Evolutionary conservation across 2,888 invertebrate genomes (phyloP).

Genomic region (Thumatha senex): DNA sequence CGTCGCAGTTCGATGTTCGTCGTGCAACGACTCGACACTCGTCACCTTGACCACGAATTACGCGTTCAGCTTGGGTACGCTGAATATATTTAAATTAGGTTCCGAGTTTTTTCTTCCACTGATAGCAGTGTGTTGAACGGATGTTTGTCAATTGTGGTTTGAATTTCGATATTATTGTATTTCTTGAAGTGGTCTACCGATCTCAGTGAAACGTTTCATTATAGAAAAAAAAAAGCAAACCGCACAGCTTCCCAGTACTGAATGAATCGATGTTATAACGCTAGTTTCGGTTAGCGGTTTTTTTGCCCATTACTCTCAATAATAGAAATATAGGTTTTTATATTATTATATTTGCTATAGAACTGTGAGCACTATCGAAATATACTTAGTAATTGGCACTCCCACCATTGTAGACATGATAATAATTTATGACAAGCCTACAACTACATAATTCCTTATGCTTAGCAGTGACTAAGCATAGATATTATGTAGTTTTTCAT

Average conservation of each 20-base stretch:
- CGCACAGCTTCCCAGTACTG: slow-evolving; percentile 63
- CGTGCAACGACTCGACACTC: slow-evolving; percentile 42
- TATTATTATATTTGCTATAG: slow-evolving; percentile 62
- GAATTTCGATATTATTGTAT: slow-evolving; percentile 12
- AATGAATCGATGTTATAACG: slow-evolving; percentile 63
- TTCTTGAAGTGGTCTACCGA: slow-evolving; percentile 51
- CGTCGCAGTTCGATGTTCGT: slow-evolving; percentile 43
- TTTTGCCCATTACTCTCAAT: slow-evolving; percentile 65
- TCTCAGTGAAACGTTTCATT: slow-evolving; percentile 65
- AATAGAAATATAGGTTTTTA: slow-evolving; percentile 67
- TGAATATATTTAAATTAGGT: slow-evolving; percentile 3
- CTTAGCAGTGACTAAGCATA: slow-evolving; percentile 40
- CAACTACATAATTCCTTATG: no score
- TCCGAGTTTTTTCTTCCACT: background rate
- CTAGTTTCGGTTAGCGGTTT: slow-evolving; percentile 72
- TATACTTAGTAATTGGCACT: slow-evolving; percentile 62
- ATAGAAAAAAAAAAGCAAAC: slow-evolving; percentile 57
- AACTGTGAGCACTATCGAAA: slow-evolving; percentile 64
- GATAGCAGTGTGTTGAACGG: background rate
- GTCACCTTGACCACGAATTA: slow-evolving; percentile 30
- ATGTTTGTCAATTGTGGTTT: slow-evolving; percentile 19
- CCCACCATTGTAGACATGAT: slow-evolving; percentile 41
- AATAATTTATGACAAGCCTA: slow-evolving; percentile 39
- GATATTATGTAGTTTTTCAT: slow-evolving; percentile 1
- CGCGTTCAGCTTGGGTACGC: slow-evolving; percentile 12